Conservation (phyloP, 1,140 invertebrate species). For the Dinothrombium tinctorium region DNA sequence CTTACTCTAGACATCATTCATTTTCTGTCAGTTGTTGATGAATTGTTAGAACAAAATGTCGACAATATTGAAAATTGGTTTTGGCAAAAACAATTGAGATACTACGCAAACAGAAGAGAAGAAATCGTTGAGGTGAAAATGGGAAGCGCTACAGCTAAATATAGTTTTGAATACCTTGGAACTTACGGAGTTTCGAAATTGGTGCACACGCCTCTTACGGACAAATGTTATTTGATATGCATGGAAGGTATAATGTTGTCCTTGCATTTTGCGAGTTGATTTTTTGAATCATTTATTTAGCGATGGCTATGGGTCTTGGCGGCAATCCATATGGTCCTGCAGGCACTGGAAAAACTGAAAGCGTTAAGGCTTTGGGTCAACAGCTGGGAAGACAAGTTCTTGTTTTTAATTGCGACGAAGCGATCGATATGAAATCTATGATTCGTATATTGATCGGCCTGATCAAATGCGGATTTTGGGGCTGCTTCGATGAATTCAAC, state of each 20-base stretch:
- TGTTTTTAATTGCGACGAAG: conserved; percentile 95
- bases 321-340: conserved; percentile 98
- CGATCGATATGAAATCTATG: conserved; percentile 82
- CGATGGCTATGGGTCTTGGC: conserved; percentile 79
- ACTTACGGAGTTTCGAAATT: conserved; percentile 47
- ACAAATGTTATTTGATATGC: conserved; percentile 82
- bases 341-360: conserved; percentile 92
- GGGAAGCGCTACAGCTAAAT: conserved; percentile 76
- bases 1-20: conserved; percentile 85
- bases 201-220: conserved; percentile 74
- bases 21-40: conserved; percentile 53
- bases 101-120: conserved; percentile 26
- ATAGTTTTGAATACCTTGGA: conserved; percentile 94
- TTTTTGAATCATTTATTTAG: conserved; percentile 21
- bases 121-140: conserved; percentile 26
- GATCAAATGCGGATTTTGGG: conserved; percentile 87
- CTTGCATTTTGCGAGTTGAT: no score
- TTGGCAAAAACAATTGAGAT: conserved; percentile 90
- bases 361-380: conserved; percentile 75
- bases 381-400: conserved; percentile 73
- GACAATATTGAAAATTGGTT: conserved; percentile 47
- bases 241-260: conserved; percentile 64
- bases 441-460: conserved; percentile 71
- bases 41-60: conserved; percentile 40
- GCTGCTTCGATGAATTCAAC: conserved; percentile 97